Evolutionary conservation across 2,888 invertebrate species (phyloP).

Genomic region (Rhingia rostrata): DNA sequence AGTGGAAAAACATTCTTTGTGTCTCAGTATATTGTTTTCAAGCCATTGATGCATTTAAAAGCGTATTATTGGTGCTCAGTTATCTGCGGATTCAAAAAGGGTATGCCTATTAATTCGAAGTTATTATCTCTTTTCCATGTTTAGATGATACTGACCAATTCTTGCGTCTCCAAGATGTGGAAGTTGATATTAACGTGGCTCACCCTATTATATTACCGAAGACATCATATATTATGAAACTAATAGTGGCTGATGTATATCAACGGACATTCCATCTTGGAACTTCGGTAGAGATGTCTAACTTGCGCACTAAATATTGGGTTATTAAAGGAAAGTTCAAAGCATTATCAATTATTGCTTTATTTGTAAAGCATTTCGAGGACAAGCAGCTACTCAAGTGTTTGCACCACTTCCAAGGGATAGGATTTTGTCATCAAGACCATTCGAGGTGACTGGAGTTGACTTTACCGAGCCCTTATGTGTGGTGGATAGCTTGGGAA

Average conservation of each 20-base stretch:
- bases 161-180: conserved; percentile 28
- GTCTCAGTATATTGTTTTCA: not conserved
- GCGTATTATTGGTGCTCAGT: not conserved
- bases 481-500: not conserved
- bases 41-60: conserved; percentile 1
- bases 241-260: conserved; percentile 26
- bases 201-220: conserved; percentile 25
- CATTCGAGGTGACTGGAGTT: too few species aligned
- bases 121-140: conserved; percentile 15
- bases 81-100: conserved; percentile 6
- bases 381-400: conserved; percentile 19
- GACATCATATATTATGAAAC: conserved; percentile 6
- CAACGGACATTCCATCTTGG: conserved; percentile 22
- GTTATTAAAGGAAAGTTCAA: conserved; percentile 27
- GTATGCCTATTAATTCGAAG: conserved; percentile 1
- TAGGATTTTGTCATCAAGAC: too few species aligned
- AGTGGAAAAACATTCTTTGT: not conserved
- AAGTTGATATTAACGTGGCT: conserved; percentile 9
- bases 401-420: conserved; percentile 32
- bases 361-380: conserved; percentile 24
- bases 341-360: conserved; percentile 29
- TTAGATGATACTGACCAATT: conserved; percentile 19
- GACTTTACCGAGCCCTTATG: too few species aligned
- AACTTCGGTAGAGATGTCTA: not conserved
- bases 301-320: conserved; percentile 17